Conservation (phyloP, 2,888 invertebrate genomes). For the Operophtera brumata region DNA sequence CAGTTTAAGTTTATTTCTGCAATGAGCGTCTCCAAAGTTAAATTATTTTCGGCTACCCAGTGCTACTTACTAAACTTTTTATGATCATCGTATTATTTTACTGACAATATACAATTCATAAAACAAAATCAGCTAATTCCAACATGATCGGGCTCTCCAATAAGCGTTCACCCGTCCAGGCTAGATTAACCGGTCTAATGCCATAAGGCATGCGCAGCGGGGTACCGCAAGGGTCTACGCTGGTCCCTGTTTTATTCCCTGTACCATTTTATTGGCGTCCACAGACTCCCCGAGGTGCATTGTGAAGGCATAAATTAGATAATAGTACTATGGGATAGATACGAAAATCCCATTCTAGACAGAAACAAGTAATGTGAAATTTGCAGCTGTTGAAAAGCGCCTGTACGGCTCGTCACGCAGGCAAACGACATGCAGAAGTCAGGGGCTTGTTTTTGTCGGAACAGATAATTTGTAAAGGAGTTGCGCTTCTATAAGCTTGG, state of each 20-base stretch:
- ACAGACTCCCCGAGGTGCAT: constrained; percentile 33
- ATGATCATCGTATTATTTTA: too few relatives aligned
- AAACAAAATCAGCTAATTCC: constrained; percentile 16
- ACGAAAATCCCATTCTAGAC: background rate
- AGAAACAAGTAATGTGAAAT: too few relatives aligned
- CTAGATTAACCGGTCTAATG: constrained; percentile 31
- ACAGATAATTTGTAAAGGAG: background rate
- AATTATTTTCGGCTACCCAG: too few relatives aligned
- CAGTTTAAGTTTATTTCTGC: too few relatives aligned
- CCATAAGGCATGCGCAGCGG: constrained; percentile 24
- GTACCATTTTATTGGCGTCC: constrained; percentile 40
- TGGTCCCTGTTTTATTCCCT: constrained; percentile 28
- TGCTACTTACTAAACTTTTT: too few relatives aligned
- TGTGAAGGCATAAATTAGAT: constrained; percentile 12
- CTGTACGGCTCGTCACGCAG: too few relatives aligned
- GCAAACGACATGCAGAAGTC: too few relatives aligned
- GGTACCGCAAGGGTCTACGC: constrained; percentile 18
- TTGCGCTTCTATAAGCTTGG: constrained; percentile 10
- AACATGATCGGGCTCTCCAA: constrained; percentile 25
- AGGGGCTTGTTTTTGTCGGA: too few relatives aligned
- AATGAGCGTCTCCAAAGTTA: too few relatives aligned
- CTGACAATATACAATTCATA: too few relatives aligned
- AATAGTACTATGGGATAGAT: constrained; percentile 8
- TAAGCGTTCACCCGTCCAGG: constrained; percentile 20
- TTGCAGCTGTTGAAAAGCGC: too few relatives aligned